Base-by-base conservation (phyloP, 1,140 invertebrate genomes). In the Drosophila kepulauana region DNA sequence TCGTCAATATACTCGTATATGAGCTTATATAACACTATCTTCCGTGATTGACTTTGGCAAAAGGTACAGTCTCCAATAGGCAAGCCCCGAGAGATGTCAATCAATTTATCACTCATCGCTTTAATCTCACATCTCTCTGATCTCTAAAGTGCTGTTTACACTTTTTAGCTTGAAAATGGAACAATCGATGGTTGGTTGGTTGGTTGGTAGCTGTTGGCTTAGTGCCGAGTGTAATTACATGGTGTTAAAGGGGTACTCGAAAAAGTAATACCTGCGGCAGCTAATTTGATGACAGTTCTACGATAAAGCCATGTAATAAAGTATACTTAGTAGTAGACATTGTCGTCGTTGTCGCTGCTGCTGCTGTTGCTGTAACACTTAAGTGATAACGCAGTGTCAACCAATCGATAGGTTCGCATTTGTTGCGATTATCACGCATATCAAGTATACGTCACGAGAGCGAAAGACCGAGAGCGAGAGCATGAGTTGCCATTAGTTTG, bases 231-330 rank as follows among this genome's bases (percentile, higher is more conserved):
- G 51, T 54, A 54, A 54, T 54, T 54, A 33, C 13, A 54, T 6
- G 30, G n/a, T 30, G 49, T 30, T 30, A 52, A 13, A 30, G 16
- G 20, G 45, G 46, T 52, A 52, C 58, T 62, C 28, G 28, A 62
- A 7, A 43, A 33, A 7, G 6, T 59, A 68, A 6, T 61, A 33
- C 25, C 46, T 59, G 20, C 46, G n/a, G 30, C 7, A 10, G n/a
- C 52, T 54, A 56, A 70, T 70, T 70, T 64, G 68, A 70, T 70
- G 68, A 46, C 38, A 38, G 48, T 16, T 46, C 16, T 13, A 10
- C 6, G 68, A 70, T 70, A 64, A 25, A 35, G 28, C 8, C 13
- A 33, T 43, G 67, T 63, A 70, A 70, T 52, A 43, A 43, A 56
- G 11, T 43, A 43, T 41, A 41, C 11, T 1, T 43, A 13, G 5